Evolutionary conservation across 2,797 vertebrate genomes (phyloP).

Genomic region (Molossus molossus): DNA sequence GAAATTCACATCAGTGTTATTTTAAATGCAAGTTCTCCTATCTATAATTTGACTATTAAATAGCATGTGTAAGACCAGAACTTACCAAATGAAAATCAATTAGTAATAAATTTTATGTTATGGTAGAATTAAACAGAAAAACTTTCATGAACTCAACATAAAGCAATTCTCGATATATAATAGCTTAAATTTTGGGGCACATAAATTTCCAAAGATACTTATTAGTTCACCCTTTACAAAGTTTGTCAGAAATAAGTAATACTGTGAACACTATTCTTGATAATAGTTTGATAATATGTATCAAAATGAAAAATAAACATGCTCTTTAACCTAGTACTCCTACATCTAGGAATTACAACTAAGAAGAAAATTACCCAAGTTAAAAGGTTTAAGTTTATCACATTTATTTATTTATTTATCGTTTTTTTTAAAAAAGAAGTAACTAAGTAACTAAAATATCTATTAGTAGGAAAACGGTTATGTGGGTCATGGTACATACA

Average conservation of each 20-base stretch:
- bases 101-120: conserved; percentile 15
- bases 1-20: not conserved
- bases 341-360: not conserved
- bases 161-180: conserved; percentile 21
- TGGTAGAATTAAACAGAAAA: not conserved
- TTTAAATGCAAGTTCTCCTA: conserved; percentile 32
- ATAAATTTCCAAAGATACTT: conserved; percentile 26
- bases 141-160: not conserved
- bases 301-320: conserved; percentile 59
- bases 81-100: conserved; percentile 17
- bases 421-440: not conserved
- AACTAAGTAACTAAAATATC: not conserved
- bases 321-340: not conserved
- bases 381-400: conserved; percentile 11
- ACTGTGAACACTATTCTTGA: not conserved
- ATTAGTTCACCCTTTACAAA: conserved; percentile 29
- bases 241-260: not conserved
- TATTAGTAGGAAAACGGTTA: not conserved
- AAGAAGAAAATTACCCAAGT: conserved; percentile 24
- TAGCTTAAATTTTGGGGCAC: not conserved
- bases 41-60: conserved; percentile 12
- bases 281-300: not conserved
- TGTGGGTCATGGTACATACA: not conserved
- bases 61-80: not conserved
- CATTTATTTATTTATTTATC: not conserved